A percentile compares a stretch with the other conserved stretches of the same genome.
Evolutionary conservation across 2,888 invertebrate species (phyloP).

Genomic region (Notodonta dromedarius): DNA sequence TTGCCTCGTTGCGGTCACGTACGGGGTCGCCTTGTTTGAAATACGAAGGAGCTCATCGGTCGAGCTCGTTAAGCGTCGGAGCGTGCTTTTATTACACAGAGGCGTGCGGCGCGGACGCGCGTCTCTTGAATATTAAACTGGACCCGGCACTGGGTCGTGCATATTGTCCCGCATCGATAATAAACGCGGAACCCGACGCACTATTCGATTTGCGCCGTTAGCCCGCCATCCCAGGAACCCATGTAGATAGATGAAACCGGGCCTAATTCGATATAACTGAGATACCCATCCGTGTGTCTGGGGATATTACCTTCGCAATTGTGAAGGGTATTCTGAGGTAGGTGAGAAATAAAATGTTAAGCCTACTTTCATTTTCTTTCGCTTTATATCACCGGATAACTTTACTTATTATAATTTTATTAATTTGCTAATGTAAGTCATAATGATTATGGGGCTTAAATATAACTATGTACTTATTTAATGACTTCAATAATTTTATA

Average conservation of each 20-base stretch:
- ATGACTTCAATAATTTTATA: no score
- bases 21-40: slow-evolving; percentile 75
- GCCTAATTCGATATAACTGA: not conserved
- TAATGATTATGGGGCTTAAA: no score
- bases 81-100: slow-evolving; percentile 82
- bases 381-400: no score
- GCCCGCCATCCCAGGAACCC: slow-evolving; percentile 14
- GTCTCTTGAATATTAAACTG: slow-evolving; percentile 79
- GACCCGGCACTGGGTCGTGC: slow-evolving; percentile 73
- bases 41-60: slow-evolving; percentile 81
- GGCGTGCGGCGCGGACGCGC: slow-evolving; percentile 74
- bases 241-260: slow-evolving; percentile 9
- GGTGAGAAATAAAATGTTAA: no score
- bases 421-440: no score
- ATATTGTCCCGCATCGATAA: slow-evolving; percentile 67
- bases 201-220: slow-evolving; percentile 48
- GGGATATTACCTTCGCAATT: not conserved
- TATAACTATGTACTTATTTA: no score
- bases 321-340: no score
- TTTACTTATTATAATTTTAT: no score
- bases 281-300: not conserved
- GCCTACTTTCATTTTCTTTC: no score
- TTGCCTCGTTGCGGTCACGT: slow-evolving; percentile 76
- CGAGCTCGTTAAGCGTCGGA: slow-evolving; percentile 80
- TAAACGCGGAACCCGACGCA: slow-evolving; percentile 57